These are phyloP conservation scores for Rhodinocichla rosea DNA, from an alignment of 2,113 vertebrate species.

Conservation along the genomic window DNA sequence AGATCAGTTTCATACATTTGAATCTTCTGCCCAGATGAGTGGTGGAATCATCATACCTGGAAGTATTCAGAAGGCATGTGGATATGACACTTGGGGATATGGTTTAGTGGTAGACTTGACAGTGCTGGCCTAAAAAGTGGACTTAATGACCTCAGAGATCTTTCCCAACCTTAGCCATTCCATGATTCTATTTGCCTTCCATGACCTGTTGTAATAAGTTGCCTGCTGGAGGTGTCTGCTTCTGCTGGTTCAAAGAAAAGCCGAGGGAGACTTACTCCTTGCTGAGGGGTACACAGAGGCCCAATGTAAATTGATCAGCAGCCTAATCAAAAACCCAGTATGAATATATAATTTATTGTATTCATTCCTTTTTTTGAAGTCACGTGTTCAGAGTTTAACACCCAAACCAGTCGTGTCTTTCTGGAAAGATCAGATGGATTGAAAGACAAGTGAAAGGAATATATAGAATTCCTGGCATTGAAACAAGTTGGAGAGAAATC, in stretches of 20 bases:
- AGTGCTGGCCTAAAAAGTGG: background rate
- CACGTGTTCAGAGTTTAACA: fast-evolving
- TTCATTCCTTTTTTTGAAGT: background rate
- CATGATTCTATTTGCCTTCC: background rate
- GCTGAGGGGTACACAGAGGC: background rate
- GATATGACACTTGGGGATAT: background rate
- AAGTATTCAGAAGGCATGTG: background rate
- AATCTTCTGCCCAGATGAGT: background rate
- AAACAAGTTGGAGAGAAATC: background rate
- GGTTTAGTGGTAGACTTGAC: background rate
- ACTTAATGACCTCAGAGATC: background rate
- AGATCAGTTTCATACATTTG: background rate
- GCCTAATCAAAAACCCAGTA: background rate
- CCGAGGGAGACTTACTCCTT: background rate
- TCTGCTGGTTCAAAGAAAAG: background rate
- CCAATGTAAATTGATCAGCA: background rate
- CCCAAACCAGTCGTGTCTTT: background rate
- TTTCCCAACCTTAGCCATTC: background rate
- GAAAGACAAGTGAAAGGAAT: background rate
- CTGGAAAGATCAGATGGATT: background rate
- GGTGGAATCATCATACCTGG: background rate
- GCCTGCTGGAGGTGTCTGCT: background rate
- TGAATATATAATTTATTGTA: background rate
- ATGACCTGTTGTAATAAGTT: background rate
- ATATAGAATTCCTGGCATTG: background rate